Evolutionary conservation across 2,797 vertebrate genomes (phyloP).

Genomic region (Periparus ater): DNA sequence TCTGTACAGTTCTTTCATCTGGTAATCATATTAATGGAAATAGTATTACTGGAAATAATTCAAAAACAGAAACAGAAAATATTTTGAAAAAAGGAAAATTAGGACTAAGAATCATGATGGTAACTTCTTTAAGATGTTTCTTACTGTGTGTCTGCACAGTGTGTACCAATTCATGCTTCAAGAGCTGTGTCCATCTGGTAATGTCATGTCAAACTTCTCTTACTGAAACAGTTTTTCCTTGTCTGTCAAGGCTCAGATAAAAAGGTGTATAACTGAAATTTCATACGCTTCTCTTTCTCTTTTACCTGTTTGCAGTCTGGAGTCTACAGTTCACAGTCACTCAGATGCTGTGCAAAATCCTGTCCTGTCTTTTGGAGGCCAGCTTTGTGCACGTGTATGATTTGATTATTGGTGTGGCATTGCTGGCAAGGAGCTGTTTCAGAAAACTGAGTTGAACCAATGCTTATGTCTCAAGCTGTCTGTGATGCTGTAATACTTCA

Average conservation of each 20-base stretch:
- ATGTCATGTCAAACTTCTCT: neutral
- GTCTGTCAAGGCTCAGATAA: neutral
- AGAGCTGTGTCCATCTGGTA: neutral
- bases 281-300: neutral
- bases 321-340: neutral
- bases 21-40: neutral
- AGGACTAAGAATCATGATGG: neutral
- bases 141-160: neutral
- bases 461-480: neutral
- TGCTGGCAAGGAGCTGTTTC: neutral
- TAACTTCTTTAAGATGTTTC: neutral
- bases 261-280: neutral
- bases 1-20: neutral
- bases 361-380: neutral
- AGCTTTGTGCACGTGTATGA: neutral
- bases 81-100: neutral
- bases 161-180: neutral
- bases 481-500: neutral
- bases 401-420: neutral
- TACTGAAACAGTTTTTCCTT: neutral
- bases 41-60: neutral
- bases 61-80: neutral
- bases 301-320: neutral
- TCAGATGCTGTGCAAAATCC: neutral
- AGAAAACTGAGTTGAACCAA: neutral